phyloP scores from a whole-genome alignment of 2,888 invertebrate species.

The Prosopocoilus inquinatus region DNA sequence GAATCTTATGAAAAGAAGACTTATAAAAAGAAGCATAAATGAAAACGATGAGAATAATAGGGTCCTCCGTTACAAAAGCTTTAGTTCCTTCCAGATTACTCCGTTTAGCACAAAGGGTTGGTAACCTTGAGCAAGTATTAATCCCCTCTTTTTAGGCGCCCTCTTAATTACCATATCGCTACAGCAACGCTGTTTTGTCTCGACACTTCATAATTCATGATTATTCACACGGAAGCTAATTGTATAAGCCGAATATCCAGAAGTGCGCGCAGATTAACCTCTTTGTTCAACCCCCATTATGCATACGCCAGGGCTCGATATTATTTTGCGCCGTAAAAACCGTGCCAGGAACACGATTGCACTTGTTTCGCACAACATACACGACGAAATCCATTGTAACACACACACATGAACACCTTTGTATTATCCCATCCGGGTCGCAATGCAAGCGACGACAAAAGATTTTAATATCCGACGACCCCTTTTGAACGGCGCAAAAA shows the following conservation, averaged over 20 bases:
- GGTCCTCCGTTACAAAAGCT: too few relatives aligned
- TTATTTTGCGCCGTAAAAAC: constrained; percentile 5
- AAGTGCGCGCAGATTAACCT: constrained; percentile 14
- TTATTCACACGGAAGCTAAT: constrained; percentile 24
- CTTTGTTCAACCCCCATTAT: constrained; percentile 13
- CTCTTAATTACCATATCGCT: constrained; percentile 17
- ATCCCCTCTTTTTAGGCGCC: constrained; percentile 20
- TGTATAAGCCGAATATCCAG: constrained; percentile 16
- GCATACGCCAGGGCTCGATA: background rate
- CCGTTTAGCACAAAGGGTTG: background rate
- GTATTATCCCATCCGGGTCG: background rate
- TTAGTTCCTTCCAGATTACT: background rate
- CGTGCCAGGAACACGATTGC: constrained; percentile 2
- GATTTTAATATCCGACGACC: background rate
- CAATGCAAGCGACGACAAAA: background rate
- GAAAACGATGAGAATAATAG: too few relatives aligned
- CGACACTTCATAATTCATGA: constrained; percentile 19
- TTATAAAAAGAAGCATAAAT: too few relatives aligned
- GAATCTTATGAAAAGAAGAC: too few relatives aligned
- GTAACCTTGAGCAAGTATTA: constrained; percentile 16
- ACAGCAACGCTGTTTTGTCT: constrained; percentile 19
- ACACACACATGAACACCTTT: background rate
- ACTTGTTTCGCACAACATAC: constrained; percentile 4
- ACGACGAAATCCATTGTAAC: constrained; percentile 9
- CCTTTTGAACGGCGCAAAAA: background rate